Conservation (phyloP, 2,113 vertebrate genomes). For the Oncorhynchus nerka region DNA sequence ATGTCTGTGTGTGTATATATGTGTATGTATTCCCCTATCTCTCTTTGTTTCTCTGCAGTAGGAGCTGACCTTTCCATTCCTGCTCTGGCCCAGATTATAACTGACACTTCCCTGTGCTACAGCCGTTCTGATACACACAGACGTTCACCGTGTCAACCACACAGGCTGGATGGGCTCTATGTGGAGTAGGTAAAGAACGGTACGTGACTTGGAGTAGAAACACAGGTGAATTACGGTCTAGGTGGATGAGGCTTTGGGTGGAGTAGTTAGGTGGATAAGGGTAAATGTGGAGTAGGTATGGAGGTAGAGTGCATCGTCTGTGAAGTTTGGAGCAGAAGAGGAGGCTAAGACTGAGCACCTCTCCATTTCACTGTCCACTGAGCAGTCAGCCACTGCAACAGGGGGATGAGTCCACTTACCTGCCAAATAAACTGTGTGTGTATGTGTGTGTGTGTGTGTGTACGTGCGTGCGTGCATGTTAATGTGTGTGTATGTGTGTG, state of each 20-base stretch:
- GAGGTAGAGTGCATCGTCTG: slow-evolving; percentile 2
- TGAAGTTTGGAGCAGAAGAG: slow-evolving; percentile 46
- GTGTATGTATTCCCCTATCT: slow-evolving; percentile 37
- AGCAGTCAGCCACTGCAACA: slow-evolving; percentile 56
- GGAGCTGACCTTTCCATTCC: slow-evolving; percentile 70
- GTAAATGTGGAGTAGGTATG: too few relatives aligned
- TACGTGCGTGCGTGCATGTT: neutral
- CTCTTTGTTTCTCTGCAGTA: slow-evolving; percentile 45
- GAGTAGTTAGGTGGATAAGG: too few relatives aligned
- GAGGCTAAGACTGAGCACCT: slow-evolving; percentile 57
- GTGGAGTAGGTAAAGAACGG: too few relatives aligned
- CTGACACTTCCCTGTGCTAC: slow-evolving; percentile 71
- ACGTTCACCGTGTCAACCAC: slow-evolving; percentile 1
- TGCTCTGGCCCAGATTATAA: slow-evolving; percentile 69
- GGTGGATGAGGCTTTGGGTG: slow-evolving; percentile 12
- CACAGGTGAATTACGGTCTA: slow-evolving; percentile 15
- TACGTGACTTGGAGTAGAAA: neutral
- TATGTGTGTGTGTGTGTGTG: slow-evolving; percentile 7
- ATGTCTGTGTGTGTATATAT: slow-evolving; percentile 19
- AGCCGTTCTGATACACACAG: slow-evolving; percentile 52
- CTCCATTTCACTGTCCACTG: slow-evolving; percentile 71
- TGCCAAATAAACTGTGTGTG: slow-evolving; percentile 18
- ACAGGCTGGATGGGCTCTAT: too few relatives aligned
- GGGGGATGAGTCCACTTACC: slow-evolving; percentile 63
- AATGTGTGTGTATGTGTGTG: slow-evolving; percentile 33